Percentiles rank a stretch among this genome's conserved stretches.
These are phyloP conservation scores for Neoascia interrupta DNA, from an alignment of 2,888 invertebrate genomes.

Conservation along the genomic window DNA sequence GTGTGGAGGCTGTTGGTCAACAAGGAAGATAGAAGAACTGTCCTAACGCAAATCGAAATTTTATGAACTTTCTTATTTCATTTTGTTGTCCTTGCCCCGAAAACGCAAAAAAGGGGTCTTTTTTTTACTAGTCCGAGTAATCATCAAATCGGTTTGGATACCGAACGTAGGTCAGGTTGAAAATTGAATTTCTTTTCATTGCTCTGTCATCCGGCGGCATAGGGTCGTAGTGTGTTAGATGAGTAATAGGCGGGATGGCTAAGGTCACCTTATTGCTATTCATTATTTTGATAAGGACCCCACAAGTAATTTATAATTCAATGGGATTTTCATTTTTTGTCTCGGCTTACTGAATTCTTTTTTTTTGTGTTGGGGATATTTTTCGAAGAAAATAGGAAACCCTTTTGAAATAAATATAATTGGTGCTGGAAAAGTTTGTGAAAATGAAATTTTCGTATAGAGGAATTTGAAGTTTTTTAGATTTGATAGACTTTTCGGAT, in stretches of 20 bases:
- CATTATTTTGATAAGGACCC: constrained; percentile 55
- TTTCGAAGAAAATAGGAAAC: neutral
- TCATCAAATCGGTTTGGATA: constrained; percentile 11
- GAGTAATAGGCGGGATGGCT: constrained; percentile 43
- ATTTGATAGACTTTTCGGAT: too few relatives aligned
- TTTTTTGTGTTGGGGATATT: neutral
- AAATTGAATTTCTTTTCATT: constrained; percentile 52
- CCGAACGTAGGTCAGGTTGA: constrained; percentile 23
- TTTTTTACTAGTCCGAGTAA: constrained; percentile 23
- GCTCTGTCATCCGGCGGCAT: constrained; percentile 8
- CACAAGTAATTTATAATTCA: constrained; percentile 57
- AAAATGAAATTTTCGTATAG: too few relatives aligned
- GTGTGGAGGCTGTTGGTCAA: neutral
- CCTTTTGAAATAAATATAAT: too few relatives aligned
- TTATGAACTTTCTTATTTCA: neutral
- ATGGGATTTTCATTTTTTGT: constrained; percentile 1
- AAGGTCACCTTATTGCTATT: constrained; percentile 59
- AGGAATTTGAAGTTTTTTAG: too few relatives aligned
- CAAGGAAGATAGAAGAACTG: neutral
- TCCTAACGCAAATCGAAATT: neutral
- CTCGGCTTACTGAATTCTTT: too few relatives aligned
- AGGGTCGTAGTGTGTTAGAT: constrained; percentile 23
- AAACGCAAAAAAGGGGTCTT: neutral
- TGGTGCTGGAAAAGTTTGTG: too few relatives aligned
- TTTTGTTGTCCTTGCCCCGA: neutral